These are phyloP conservation scores for Gryllus bimaculatus DNA, from an alignment of 1,140 invertebrate species.

Conservation along the genomic window DNA sequence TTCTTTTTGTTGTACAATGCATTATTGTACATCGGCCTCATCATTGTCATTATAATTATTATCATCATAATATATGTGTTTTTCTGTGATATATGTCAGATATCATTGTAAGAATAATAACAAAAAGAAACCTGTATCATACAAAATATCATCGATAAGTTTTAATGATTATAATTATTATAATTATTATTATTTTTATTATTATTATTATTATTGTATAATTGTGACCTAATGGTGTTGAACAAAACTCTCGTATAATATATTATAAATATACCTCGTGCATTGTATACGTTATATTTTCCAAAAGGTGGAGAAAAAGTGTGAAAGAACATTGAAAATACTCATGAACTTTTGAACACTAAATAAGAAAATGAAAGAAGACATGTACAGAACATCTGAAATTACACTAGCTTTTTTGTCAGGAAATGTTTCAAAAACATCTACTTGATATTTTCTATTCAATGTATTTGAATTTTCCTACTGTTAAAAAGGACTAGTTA, in stretches of 20 bases:
- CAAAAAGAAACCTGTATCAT: conserved; percentile 1
- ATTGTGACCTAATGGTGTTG: background rate
- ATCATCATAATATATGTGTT: conserved; percentile 18
- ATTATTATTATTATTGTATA: background rate
- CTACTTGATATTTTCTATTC: background rate
- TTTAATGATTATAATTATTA: conserved; percentile 8
- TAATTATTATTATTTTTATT: too few species aligned
- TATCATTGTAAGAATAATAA: conserved; percentile 9
- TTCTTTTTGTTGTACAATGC: conserved; percentile 17
- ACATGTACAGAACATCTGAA: background rate
- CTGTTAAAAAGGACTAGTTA: background rate
- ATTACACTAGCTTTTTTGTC: background rate
- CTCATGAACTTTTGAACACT: background rate
- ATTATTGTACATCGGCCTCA: conserved; percentile 17
- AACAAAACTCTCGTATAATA: conserved; percentile 1
- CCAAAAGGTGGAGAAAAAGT: background rate
- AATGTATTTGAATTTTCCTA: background rate
- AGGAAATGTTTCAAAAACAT: background rate
- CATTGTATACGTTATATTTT: background rate
- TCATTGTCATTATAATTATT: conserved; percentile 9
- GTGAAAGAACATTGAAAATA: background rate
- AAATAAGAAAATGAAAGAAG: background rate
- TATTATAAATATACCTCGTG: conserved; percentile 10
- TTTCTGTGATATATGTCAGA: conserved; percentile 20
- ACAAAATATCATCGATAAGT: conserved; percentile 10